Evolutionary conservation across 2,888 invertebrate genomes (phyloP).

Genomic region (Xestia ashworthii): DNA sequence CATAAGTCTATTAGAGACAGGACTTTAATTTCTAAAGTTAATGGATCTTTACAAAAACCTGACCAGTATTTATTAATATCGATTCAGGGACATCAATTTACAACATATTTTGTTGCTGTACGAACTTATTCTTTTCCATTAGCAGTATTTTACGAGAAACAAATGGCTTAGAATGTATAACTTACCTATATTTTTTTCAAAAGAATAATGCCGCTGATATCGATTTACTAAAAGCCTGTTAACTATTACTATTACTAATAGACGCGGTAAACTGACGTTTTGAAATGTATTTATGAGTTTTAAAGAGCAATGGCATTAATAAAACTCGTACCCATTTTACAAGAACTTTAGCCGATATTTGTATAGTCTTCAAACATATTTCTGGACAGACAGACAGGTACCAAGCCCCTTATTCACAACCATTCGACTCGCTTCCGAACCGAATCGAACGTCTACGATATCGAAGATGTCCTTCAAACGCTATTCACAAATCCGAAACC

Average conservation of each 20-base stretch:
- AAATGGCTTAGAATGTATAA: constrained; percentile 8
- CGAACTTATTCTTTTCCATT: constrained; percentile 37
- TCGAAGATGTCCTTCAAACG: too few relatives aligned
- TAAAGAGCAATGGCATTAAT: constrained; percentile 2
- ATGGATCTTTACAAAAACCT: constrained; percentile 11
- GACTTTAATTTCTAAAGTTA: constrained; percentile 16
- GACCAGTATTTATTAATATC: background rate
- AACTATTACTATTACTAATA: constrained; percentile 1
- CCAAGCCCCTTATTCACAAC: too few relatives aligned
- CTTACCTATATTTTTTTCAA: background rate
- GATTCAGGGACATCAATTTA: constrained; percentile 15
- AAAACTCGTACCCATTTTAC: background rate
- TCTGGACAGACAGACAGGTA: background rate
- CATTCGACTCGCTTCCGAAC: too few relatives aligned
- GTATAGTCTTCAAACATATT: background rate
- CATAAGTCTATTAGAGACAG: constrained; percentile 19
- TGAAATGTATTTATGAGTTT: background rate
- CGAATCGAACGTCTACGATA: too few relatives aligned
- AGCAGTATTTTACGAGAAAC: constrained; percentile 38
- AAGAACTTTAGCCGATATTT: background rate
- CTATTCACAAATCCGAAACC: too few relatives aligned
- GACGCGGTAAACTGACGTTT: background rate
- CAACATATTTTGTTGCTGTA: constrained; percentile 18
- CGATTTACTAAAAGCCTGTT: constrained; percentile 16
- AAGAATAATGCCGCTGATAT: constrained; percentile 1